phyloP scores from a whole-genome alignment of 2,888 invertebrate species.

The Carpatolechia fugitivella region DNA sequence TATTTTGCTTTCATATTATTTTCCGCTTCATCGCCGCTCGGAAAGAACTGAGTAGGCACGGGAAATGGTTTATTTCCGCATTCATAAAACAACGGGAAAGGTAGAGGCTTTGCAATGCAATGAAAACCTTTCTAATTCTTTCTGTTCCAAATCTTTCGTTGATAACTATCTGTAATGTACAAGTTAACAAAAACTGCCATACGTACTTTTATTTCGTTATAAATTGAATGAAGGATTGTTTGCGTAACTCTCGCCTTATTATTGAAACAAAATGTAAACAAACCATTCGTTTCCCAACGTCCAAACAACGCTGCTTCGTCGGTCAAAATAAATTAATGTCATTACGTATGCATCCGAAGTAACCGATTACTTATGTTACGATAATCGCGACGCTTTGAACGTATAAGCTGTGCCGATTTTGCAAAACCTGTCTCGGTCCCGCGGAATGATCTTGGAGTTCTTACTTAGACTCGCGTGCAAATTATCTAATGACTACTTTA shows the following conservation, averaged over 20 bases:
- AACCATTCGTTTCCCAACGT: neutral
- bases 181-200: neutral
- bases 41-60: neutral
- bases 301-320: neutral
- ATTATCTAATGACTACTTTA: conserved; percentile 7
- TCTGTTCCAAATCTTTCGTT: neutral
- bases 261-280: neutral
- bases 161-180: neutral
- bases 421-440: conserved; percentile 1
- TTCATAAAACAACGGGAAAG: conserved; percentile 4
- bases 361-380: conserved; percentile 10
- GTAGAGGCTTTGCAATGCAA: neutral
- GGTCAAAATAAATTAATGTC: conserved; percentile 3
- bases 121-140: conserved; percentile 2
- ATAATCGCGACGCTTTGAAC: neutral
- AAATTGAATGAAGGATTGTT: neutral
- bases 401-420: neutral
- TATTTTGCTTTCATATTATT: neutral
- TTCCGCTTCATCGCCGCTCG: neutral
- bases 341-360: conserved; percentile 2
- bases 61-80: conserved; percentile 3
- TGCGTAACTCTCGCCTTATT: neutral
- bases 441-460: neutral
- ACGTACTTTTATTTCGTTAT: neutral
- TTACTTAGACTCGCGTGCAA: conserved; percentile 3